phyloP scores from a whole-genome alignment of 2,888 invertebrate genomes.

The Acrobasis repandana region DNA sequence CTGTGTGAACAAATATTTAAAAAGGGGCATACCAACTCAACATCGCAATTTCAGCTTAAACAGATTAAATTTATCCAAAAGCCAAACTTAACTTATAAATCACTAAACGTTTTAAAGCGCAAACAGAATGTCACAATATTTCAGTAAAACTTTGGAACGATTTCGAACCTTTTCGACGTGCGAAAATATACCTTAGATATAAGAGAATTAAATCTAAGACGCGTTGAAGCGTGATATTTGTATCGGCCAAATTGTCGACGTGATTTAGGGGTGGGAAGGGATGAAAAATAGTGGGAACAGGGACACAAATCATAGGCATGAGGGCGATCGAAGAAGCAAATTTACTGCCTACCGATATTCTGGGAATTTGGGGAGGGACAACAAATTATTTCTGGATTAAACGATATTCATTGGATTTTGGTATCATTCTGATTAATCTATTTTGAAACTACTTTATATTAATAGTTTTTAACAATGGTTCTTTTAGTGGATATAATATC shows the following conservation, averaged over 20 bases:
- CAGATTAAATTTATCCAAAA: slow-evolving; percentile 15
- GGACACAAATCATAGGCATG: slow-evolving; percentile 12
- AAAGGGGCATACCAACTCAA: not conserved
- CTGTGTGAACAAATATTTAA: too few relatives aligned
- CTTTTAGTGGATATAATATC: too few relatives aligned
- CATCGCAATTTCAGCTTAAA: slow-evolving; percentile 11
- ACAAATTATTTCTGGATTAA: not conserved
- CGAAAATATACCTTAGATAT: not conserved
- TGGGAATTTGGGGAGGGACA: not conserved
- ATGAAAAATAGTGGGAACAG: slow-evolving; percentile 12
- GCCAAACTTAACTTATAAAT: slow-evolving; percentile 12
- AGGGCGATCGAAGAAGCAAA: slow-evolving; percentile 6
- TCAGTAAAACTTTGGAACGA: slow-evolving; percentile 2
- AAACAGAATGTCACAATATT: slow-evolving; percentile 18
- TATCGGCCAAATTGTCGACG: slow-evolving; percentile 10
- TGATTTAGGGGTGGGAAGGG: slow-evolving; percentile 15
- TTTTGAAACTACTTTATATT: too few relatives aligned
- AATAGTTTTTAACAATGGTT: too few relatives aligned
- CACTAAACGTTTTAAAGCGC: slow-evolving; percentile 18
- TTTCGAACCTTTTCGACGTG: not conserved
- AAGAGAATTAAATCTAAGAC: slow-evolving; percentile 2
- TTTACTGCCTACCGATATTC: slow-evolving; percentile 11
- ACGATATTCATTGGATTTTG: not conserved
- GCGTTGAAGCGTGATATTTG: slow-evolving; percentile 8
- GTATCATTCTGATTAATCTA: too few relatives aligned